Evolutionary conservation across 2,888 invertebrate genomes (phyloP).

Genomic region (Desoria tigrina): DNA sequence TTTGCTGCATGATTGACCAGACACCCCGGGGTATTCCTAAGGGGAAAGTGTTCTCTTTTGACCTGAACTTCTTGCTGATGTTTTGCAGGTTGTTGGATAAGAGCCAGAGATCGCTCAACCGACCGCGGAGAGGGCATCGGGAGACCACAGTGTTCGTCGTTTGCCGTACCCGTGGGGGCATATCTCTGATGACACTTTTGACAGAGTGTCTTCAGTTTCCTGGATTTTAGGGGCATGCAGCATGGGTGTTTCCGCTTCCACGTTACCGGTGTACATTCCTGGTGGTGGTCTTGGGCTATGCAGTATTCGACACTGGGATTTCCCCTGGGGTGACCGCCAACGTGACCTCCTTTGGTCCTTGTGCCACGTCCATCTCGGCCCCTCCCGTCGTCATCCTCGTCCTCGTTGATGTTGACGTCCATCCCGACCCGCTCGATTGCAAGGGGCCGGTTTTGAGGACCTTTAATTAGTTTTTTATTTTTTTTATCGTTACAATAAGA

Average conservation of each 20-base stretch:
- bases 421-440: neutral
- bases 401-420: too few relatives aligned
- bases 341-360: neutral
- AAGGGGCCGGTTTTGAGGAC: neutral
- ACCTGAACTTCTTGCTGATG: too few relatives aligned
- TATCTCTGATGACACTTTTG: conserved; percentile 19
- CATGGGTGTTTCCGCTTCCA: conserved; percentile 18
- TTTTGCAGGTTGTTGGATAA: neutral
- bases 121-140: neutral
- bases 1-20: too few relatives aligned
- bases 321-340: neutral
- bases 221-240: conserved; percentile 15
- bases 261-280: neutral
- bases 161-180: neutral
- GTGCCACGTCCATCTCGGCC: neutral
- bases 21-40: too few relatives aligned
- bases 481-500: too few relatives aligned
- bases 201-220: conserved; percentile 16
- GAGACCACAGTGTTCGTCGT: conserved; percentile 2
- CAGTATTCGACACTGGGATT: conserved; percentile 10
- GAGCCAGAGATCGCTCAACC: neutral
- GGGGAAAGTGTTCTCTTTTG: too few relatives aligned
- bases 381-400: neutral
- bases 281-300: conserved; percentile 12
- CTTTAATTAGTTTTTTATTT: too few relatives aligned